Evolutionary conservation across 2,888 invertebrate genomes (phyloP).

Genomic region (Diarsia mendica): DNA sequence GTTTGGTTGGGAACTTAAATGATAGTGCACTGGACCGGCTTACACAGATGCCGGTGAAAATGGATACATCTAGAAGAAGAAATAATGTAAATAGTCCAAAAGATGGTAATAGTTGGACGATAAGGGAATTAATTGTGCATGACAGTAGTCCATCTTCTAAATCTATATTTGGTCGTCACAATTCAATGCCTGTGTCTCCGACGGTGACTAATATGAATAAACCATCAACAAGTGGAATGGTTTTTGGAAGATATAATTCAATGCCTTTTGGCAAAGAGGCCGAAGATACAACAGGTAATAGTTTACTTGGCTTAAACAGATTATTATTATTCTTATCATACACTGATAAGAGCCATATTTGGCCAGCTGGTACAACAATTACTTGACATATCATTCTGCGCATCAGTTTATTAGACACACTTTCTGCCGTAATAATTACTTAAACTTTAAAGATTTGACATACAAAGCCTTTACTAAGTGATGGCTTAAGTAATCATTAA

Average conservation of each 20-base stretch:
- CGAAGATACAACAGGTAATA: conserved; percentile 69
- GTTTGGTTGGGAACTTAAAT: conserved; percentile 84
- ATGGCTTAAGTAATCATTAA: no score
- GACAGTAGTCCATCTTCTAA: conserved; percentile 80
- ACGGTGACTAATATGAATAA: conserved; percentile 73
- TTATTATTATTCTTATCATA: background rate
- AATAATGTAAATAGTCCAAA: conserved; percentile 58
- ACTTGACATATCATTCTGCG: background rate
- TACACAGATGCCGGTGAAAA: conserved; percentile 81
- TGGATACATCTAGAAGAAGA: conserved; percentile 62
- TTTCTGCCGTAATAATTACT: no score
- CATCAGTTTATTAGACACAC: background rate
- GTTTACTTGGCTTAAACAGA: background rate
- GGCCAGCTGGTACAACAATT: background rate
- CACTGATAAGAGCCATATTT: background rate
- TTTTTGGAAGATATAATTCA: conserved; percentile 84
- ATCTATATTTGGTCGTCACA: conserved; percentile 82
- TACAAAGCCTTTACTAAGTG: no score
- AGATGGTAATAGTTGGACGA: conserved; percentile 72
- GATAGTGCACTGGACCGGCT: conserved; percentile 85
- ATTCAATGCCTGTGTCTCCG: conserved; percentile 88
- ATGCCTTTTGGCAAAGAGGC: conserved; percentile 84
- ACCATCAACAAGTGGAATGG: conserved; percentile 84
- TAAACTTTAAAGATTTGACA: no score
- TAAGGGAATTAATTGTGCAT: conserved; percentile 77